phyloP scores from a whole-genome alignment of 2,888 invertebrate genomes.

The Deilephila elpenor region DNA sequence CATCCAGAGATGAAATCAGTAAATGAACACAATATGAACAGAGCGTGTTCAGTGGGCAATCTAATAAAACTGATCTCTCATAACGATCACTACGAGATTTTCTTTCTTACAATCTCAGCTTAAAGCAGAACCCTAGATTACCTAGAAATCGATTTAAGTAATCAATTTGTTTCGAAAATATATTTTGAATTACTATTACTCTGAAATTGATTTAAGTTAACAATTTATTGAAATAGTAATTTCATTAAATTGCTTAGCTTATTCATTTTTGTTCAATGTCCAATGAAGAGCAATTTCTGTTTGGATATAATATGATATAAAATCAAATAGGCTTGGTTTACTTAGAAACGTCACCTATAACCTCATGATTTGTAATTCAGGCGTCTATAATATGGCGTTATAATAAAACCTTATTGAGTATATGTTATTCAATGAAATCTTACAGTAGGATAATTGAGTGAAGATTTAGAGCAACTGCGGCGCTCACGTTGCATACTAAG shows the following conservation, averaged over 20 bases:
- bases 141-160: too few species aligned
- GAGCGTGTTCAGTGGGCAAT: too few species aligned
- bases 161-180: too few species aligned
- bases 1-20: too few species aligned
- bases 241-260: not conserved
- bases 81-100: too few species aligned
- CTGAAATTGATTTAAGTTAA: not conserved
- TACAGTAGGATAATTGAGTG: not conserved
- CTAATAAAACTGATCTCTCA: too few species aligned
- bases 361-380: too few species aligned
- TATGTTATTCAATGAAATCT: not conserved
- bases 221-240: not conserved
- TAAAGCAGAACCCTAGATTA: too few species aligned
- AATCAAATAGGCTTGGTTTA: not conserved
- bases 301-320: not conserved
- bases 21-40: too few species aligned
- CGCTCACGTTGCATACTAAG: not conserved
- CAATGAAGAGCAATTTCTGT: not conserved
- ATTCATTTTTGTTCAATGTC: not conserved
- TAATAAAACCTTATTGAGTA: not conserved
- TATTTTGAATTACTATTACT: too few species aligned
- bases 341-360: not conserved
- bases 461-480: not conserved
- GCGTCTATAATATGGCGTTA: too few species aligned
- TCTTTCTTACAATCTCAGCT: too few species aligned